Evolutionary conservation across 2,797 vertebrate species (phyloP).

Genomic region (Sebastes cheni): DNA sequence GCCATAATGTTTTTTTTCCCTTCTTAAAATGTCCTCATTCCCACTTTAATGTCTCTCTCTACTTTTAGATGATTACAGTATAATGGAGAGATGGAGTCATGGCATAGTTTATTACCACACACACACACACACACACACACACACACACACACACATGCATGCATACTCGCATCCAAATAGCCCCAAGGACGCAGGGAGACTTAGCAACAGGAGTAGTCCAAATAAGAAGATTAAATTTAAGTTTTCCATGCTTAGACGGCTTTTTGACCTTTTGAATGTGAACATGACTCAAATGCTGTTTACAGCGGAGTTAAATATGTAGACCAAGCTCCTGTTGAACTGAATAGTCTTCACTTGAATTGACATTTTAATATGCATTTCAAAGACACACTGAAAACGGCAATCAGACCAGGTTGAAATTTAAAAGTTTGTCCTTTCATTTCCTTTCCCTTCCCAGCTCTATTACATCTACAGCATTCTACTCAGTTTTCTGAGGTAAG

Average conservation of each 20-base stretch:
- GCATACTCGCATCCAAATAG: conserved; percentile 47
- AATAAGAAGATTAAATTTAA: conserved; percentile 57
- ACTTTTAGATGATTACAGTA: conserved; percentile 74
- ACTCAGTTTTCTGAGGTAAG: background rate
- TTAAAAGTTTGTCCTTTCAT: background rate
- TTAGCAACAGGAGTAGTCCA: conserved; percentile 45
- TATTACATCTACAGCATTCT: background rate
- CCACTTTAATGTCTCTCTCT: conserved; percentile 68
- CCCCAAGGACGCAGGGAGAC: conserved; percentile 31
- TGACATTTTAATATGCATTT: conserved; percentile 1
- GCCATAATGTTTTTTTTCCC: conserved; percentile 39
- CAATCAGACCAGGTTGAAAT: background rate
- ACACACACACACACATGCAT: background rate
- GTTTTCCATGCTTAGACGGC: conserved; percentile 47
- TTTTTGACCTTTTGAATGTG: conserved; percentile 59
- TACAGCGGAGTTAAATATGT: conserved; percentile 8
- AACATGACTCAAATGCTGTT: conserved; percentile 46
- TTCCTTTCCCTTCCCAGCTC: background rate
- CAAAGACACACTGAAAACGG: background rate
- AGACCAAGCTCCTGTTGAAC: conserved; percentile 6
- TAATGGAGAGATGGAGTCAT: conserved; percentile 77
- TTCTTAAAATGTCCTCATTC: conserved; percentile 69
- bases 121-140: conserved; percentile 12
- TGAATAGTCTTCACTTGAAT: background rate
- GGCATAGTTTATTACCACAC: conserved; percentile 67